A percentile compares a stretch with the other conserved stretches of the same genome.
Conservation (phyloP, 1,140 invertebrate species). For the Eufriesea mexicana region DNA sequence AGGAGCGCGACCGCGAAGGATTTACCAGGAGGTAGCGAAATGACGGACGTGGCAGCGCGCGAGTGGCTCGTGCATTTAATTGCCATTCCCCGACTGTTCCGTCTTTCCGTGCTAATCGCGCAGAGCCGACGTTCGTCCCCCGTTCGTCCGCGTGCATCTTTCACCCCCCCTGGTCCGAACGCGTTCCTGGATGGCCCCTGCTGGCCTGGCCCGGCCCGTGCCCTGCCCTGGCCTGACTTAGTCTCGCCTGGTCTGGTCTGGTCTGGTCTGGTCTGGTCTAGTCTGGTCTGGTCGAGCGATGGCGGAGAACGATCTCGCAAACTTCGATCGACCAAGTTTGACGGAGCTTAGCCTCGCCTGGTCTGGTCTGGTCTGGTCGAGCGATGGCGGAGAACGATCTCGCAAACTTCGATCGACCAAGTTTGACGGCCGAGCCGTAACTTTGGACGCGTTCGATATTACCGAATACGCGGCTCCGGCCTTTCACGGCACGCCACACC, state of each 20-base stretch:
- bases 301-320: conserved; percentile 35
- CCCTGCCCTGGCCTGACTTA: too few species aligned
- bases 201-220: too few species aligned
- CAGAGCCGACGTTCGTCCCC: conserved; percentile 19
- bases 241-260: too few species aligned
- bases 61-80: conserved; percentile 55
- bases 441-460: conserved; percentile 64
- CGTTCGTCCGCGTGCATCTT: not conserved
- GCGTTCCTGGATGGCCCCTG: not conserved
- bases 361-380: not conserved
- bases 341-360: too few species aligned
- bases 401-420: conserved; percentile 59
- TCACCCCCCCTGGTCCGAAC: not conserved
- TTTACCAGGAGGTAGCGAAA: conserved; percentile 30
- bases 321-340: conserved; percentile 64
- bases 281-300: not conserved
- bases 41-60: conserved; percentile 52
- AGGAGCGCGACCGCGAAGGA: conserved; percentile 50
- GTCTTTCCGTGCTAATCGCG: conserved; percentile 51
- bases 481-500: conserved; percentile 11
- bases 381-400: conserved; percentile 24
- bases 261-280: too few species aligned
- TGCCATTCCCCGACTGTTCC: conserved; percentile 40
- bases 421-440: conserved; percentile 63
- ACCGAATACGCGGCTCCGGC: conserved; percentile 53